Conservation (phyloP, 2,888 invertebrate species). For the Ormyrus thymus region DNA sequence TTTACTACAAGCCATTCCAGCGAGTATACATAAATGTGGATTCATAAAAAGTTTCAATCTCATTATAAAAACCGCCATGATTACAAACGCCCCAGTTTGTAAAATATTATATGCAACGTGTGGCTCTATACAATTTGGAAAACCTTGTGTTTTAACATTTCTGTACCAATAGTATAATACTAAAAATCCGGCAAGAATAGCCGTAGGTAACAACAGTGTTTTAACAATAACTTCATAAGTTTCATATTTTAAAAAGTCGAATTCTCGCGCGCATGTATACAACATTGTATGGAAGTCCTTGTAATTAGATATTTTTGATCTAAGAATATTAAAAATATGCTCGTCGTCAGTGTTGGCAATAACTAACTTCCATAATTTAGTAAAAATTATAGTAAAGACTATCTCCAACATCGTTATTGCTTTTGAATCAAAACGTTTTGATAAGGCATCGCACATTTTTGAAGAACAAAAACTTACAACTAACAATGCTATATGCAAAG, state of each 20-base stretch:
- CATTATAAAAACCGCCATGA: slow-evolving; percentile 87
- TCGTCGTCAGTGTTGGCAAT: slow-evolving; percentile 76
- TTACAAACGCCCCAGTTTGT: slow-evolving; percentile 82
- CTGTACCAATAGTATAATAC: slow-evolving; percentile 74
- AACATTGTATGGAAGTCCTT: slow-evolving; percentile 85
- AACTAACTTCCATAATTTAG: slow-evolving; percentile 62
- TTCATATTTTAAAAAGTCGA: slow-evolving; percentile 81
- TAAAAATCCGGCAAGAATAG: slow-evolving; percentile 74
- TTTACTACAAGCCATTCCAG: slow-evolving; percentile 81
- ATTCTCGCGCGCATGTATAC: slow-evolving; percentile 87
- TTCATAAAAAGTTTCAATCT: slow-evolving; percentile 86
- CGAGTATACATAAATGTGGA: slow-evolving; percentile 85
- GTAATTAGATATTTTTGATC: slow-evolving; percentile 82
- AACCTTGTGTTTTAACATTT: slow-evolving; percentile 63
- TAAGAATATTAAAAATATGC: slow-evolving; percentile 84
- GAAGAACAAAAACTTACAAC: slow-evolving; percentile 65
- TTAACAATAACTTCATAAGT: slow-evolving; percentile 76
- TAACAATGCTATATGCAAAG: slow-evolving; percentile 76
- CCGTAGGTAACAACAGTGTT: slow-evolving; percentile 80
- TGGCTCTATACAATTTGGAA: slow-evolving; percentile 76
- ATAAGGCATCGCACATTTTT: slow-evolving; percentile 53
- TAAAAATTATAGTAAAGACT: slow-evolving; percentile 61
- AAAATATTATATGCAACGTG: slow-evolving; percentile 82
- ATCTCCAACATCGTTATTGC: slow-evolving; percentile 62
- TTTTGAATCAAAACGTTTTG: slow-evolving; percentile 58